Conservation (phyloP, 1,140 invertebrate genomes). For the Procambarus clarkii region DNA sequence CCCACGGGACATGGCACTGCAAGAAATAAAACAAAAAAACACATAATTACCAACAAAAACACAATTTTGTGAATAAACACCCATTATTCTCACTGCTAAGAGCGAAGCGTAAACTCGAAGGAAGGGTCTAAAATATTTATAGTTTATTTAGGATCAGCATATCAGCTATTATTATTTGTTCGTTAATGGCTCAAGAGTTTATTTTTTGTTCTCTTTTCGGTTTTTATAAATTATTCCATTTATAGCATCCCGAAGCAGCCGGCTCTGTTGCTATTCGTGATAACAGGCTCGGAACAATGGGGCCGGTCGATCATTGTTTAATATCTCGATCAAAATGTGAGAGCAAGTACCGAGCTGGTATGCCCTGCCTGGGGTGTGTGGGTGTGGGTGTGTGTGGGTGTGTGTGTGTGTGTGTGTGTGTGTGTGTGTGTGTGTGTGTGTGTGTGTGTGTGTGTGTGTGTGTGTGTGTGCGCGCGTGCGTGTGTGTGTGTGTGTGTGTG, state of each 20-base stretch:
- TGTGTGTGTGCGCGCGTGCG: constrained; percentile 2
- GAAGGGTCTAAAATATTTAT: neutral
- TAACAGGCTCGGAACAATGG: neutral
- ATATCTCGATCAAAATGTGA: neutral
- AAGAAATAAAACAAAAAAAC: neutral
- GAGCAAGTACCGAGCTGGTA: too few species aligned
- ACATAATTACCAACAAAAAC: neutral
- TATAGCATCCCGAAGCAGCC: neutral
- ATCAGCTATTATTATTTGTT: neutral
- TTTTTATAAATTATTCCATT: constrained; percentile 22
- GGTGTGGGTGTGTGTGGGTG: too few species aligned
- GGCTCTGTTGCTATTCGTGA: neutral
- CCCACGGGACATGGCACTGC: constrained; percentile 65
- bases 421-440: constrained; percentile 11
- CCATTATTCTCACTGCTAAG: neutral
- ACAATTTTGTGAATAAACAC: neutral
- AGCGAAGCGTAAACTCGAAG: neutral
- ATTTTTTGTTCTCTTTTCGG: too few species aligned
- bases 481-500: constrained; percentile 35
- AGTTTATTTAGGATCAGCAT: constrained; percentile 7
- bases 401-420: neutral
- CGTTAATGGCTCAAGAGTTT: neutral
- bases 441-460: neutral
- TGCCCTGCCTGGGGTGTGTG: too few species aligned
- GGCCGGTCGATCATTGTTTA: constrained; percentile 17